Conservation (phyloP, 2,888 invertebrate genomes). For the Lymantria dispar region DNA sequence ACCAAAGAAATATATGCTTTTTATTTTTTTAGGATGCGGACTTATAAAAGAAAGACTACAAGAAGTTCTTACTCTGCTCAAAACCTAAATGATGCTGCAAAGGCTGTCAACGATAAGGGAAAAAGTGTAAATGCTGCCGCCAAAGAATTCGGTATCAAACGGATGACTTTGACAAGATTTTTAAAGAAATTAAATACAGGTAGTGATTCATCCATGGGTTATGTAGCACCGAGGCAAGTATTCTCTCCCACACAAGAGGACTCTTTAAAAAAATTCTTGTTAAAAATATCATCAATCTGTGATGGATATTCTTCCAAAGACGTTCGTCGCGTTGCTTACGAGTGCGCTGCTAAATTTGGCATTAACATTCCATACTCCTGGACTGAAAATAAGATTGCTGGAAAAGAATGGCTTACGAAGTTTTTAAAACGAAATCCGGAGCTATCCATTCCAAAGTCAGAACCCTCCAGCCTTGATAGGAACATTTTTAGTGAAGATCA, state of each 20-base stretch:
- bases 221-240: conserved; percentile 24
- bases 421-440: not conserved
- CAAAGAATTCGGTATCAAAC: conserved; percentile 29
- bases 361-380: not conserved
- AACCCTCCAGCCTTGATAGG: not conserved
- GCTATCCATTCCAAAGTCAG: not conserved
- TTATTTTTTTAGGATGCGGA: no score
- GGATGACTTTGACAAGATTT: conserved; percentile 28
- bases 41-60: no score
- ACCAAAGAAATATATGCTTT: no score
- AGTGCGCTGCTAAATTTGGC: not conserved
- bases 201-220: conserved; percentile 19
- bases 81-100: no score
- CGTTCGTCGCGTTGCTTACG: not conserved
- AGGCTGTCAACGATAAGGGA: conserved; percentile 12
- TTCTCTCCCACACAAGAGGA: conserved; percentile 6
- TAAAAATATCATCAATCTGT: not conserved
- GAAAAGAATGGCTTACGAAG: not conserved
- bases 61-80: no score
- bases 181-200: conserved; percentile 22
- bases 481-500: no score
- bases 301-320: not conserved
- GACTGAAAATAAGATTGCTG: not conserved
- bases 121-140: conserved; percentile 12
- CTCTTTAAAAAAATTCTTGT: not conserved